These are phyloP conservation scores for Pachymerium ferrugineum DNA, from an alignment of 2,888 invertebrate species.

Conservation along the genomic window DNA sequence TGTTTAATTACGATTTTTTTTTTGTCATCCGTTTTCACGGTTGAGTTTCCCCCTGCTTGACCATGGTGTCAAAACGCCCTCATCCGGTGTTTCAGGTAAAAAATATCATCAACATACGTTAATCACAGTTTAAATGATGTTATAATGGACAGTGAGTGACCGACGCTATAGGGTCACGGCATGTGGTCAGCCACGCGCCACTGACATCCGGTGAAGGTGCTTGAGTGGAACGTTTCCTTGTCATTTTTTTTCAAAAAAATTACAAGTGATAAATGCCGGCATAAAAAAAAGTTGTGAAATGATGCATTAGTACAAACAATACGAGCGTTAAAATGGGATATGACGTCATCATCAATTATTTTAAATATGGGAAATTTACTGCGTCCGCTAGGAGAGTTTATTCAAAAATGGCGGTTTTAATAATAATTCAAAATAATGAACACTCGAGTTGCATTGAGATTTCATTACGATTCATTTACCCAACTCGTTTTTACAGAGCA, in stretches of 20 bases:
- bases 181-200: constrained; percentile 16
- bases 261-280: neutral
- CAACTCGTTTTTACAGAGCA: no score
- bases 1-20: no score
- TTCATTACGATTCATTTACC: no score
- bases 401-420: no score
- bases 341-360: no score
- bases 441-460: no score
- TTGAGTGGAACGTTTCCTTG: neutral
- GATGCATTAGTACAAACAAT: neutral
- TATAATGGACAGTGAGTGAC: neutral
- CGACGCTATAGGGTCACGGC: neutral
- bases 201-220: neutral
- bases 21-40: no score
- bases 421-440: no score
- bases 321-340: neutral
- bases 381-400: no score
- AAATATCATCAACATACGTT: neutral
- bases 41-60: neutral
- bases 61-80: neutral
- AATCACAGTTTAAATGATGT: constrained; percentile 1
- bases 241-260: neutral
- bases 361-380: no score
- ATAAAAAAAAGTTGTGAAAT: neutral
- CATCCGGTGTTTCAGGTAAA: constrained; percentile 3